Conservation (phyloP, 1,140 invertebrate species). For the Pantala flavescens region DNA sequence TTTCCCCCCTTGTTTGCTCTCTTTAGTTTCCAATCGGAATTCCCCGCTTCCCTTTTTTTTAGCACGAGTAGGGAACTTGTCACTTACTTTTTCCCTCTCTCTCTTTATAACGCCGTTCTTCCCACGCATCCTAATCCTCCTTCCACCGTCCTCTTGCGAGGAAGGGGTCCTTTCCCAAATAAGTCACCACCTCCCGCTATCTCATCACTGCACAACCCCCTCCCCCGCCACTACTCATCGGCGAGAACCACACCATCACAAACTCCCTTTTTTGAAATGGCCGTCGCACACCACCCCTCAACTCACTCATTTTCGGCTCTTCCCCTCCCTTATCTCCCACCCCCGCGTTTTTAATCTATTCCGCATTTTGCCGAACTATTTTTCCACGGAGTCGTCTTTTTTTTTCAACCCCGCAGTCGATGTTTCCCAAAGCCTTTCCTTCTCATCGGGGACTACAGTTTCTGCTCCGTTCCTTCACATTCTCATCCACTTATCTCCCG, state of each 20-base stretch:
- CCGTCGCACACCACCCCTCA: too few species aligned
- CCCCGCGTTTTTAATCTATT: not conserved
- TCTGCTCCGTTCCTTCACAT: not conserved
- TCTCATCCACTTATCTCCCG: too few species aligned
- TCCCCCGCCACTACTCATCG: not conserved
- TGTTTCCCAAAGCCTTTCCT: not conserved
- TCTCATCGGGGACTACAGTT: not conserved
- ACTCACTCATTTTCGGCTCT: too few species aligned
- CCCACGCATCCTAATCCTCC: not conserved
- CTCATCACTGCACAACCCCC: not conserved
- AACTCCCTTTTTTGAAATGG: too few species aligned
- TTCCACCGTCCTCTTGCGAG: not conserved
- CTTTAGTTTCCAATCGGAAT: too few species aligned
- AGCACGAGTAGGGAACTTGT: too few species aligned
- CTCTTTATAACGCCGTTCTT: not conserved
- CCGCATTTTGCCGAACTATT: not conserved
- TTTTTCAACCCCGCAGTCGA: not conserved
- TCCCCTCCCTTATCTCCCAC: not conserved
- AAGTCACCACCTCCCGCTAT: not conserved
- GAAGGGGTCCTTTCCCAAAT: too few species aligned
- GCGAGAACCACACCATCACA: not conserved
- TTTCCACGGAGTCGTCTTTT: not conserved
- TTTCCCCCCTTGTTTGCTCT: too few species aligned
- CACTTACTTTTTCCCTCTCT: not conserved
- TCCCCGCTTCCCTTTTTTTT: too few species aligned